phyloP scores from a whole-genome alignment of 2,113 vertebrate species.

The Dromaius novaehollandiae region DNA sequence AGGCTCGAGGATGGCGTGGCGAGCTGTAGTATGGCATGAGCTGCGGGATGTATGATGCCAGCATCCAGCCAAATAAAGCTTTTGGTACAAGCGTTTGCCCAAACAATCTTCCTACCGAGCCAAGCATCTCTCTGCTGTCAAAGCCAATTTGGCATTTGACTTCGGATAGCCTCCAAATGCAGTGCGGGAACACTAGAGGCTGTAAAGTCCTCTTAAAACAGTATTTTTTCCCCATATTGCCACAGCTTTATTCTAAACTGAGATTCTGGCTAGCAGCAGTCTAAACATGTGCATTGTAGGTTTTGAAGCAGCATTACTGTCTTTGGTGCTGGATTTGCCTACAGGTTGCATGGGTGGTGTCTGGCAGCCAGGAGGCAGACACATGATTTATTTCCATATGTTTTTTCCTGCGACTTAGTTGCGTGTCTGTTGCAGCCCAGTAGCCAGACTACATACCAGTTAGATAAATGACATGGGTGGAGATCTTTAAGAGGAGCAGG shows the following conservation, averaged over 20 bases:
- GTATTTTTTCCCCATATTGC: rapidly evolving
- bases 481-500: background rate
- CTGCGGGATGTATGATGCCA: background rate
- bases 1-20: background rate
- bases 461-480: background rate
- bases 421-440: background rate
- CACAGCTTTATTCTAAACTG: rapidly evolving
- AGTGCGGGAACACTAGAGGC: background rate
- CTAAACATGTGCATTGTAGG: background rate
- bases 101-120: background rate
- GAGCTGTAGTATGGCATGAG: rapidly evolving
- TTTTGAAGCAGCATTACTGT: rapidly evolving
- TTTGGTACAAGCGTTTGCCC: rapidly evolving
- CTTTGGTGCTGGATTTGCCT: background rate
- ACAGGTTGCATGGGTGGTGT: rapidly evolving
- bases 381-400: background rate
- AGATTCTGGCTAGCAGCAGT: background rate
- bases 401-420: background rate
- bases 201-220: background rate
- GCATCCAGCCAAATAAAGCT: background rate
- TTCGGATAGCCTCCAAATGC: background rate
- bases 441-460: background rate
- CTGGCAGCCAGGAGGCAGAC: background rate
- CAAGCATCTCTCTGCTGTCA: rapidly evolving
- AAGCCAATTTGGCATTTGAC: background rate